These are phyloP conservation scores for Canis aureus DNA, from an alignment of 2,113 vertebrate species.

Conservation along the genomic window DNA sequence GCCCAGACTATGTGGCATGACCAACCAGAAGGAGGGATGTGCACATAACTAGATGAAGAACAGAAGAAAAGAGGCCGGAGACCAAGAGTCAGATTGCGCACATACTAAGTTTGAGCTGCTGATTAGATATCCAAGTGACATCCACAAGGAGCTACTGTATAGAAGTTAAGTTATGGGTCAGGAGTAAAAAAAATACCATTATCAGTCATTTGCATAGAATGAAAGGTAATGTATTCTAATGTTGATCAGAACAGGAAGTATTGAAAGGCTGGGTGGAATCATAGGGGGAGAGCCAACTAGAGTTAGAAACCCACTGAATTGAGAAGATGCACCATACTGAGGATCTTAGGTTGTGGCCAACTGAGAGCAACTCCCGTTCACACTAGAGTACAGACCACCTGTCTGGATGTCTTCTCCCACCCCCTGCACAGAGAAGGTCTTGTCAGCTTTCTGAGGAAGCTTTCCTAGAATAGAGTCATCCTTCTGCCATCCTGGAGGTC, in stretches of 20 bases:
- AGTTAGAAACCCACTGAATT: not conserved
- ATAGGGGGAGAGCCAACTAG: not conserved
- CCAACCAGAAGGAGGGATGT: not conserved
- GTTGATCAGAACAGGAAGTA: not conserved
- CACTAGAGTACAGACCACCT: not conserved
- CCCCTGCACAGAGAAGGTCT: not conserved
- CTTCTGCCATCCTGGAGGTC: not conserved
- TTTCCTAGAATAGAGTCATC: not conserved
- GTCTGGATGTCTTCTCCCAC: not conserved
- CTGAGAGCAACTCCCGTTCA: not conserved
- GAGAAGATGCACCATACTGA: not conserved
- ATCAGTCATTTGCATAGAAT: too few relatives aligned
- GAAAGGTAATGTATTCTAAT: not conserved
- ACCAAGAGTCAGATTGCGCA: not conserved
- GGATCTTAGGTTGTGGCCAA: not conserved
- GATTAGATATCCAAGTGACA: not conserved
- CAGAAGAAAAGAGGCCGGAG: not conserved
- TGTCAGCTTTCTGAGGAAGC: not conserved
- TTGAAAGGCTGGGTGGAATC: not conserved
- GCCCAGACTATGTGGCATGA: not conserved
- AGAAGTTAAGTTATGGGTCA: not conserved
- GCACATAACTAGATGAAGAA: not conserved
- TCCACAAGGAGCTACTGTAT: not conserved
- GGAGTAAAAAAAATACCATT: not conserved
- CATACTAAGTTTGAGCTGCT: not conserved